Evolutionary conservation across 2,113 vertebrate species (phyloP).

Genomic region (Aphelocoma coerulescens): DNA sequence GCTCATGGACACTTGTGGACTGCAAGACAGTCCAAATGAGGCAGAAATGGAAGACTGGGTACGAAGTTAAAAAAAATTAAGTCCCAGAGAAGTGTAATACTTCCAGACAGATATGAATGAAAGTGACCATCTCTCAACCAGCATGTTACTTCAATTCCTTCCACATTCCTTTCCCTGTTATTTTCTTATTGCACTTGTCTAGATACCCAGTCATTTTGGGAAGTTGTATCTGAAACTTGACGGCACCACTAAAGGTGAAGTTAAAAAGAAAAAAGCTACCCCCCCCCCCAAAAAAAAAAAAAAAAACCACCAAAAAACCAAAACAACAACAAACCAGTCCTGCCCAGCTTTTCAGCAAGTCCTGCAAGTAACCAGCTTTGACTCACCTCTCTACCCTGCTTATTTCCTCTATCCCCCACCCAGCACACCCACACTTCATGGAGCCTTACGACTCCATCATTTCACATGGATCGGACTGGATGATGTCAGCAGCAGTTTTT

Average conservation of each 20-base stretch:
- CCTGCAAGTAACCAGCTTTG: not conserved
- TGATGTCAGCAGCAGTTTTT: not conserved
- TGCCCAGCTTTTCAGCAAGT: not conserved
- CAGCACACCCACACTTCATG: rapidly evolving
- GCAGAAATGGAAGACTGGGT: not conserved
- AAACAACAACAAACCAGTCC: not conserved
- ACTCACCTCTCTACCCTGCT: not conserved
- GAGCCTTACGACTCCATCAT: not conserved
- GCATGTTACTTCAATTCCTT: not conserved
- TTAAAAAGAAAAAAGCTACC: not conserved
- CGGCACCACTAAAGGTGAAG: rapidly evolving
- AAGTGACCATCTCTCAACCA: not conserved
- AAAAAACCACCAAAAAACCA: too few relatives aligned
- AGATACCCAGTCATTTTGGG: not conserved
- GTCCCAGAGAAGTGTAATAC: not conserved
- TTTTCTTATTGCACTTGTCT: not conserved
- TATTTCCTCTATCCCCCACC: not conserved
- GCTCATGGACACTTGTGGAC: not conserved
- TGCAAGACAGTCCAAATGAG: not conserved
- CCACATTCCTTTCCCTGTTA: not conserved
- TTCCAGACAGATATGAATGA: not conserved
- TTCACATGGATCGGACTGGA: rapidly evolving
- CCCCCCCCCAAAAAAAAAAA: not conserved
- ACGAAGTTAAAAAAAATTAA: not conserved
- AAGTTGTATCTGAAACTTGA: not conserved